Base-by-base conservation (phyloP, 2,888 invertebrate genomes). In the Clivina fossor region DNA sequence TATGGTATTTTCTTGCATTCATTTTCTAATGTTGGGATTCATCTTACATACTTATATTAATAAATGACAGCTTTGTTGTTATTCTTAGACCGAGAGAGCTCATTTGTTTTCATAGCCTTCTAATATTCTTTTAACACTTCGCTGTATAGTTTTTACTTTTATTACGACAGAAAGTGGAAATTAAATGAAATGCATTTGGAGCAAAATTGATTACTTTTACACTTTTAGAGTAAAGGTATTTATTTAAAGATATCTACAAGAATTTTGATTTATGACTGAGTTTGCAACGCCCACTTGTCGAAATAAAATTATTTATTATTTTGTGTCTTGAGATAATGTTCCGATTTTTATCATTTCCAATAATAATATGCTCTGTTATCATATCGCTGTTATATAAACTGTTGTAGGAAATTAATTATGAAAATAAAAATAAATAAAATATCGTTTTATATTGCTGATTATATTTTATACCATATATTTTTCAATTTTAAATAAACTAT, bases 1-100 rank as follows among this genome's bases (percentile, higher is more conserved):
- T 28, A 50, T 50, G 40, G 35, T 50, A 50, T 50, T 50, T 50
- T n/a, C n/a, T n/a, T n/a, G n/a, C n/a, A n/a, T n/a, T n/a, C n/a
- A n/a, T n/a, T n/a, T n/a, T n/a, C n/a, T n/a, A 28, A 41, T 41
- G 41, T 41, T 26, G 40, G 22, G 33, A 32, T 33, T 47, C 50
- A 50, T 41, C 40, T 50, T 30, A 32, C n/a, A n/a, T n/a, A n/a
- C n/a, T 41, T 47, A 28, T 47, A 47, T 47, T 50, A 50, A 50
- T 50, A 50, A 50, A 50, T 50, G 41, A 35, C 41, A 50, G 41
- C 50, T 50, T 38, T 50, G 50, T 50, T 32, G 30, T 50, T 30
- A 50, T 50, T 50, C 41, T 50, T 50, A 50, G 50, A 40, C 13
- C 3, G 16, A n/a, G n/a, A n/a, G n/a, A 18, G 11, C 18, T 30